A percentile compares a stretch with the other conserved stretches of the same genome.
Evolutionary conservation across 2,888 invertebrate genomes (phyloP).

Genomic region (Melanophora roralis): DNA sequence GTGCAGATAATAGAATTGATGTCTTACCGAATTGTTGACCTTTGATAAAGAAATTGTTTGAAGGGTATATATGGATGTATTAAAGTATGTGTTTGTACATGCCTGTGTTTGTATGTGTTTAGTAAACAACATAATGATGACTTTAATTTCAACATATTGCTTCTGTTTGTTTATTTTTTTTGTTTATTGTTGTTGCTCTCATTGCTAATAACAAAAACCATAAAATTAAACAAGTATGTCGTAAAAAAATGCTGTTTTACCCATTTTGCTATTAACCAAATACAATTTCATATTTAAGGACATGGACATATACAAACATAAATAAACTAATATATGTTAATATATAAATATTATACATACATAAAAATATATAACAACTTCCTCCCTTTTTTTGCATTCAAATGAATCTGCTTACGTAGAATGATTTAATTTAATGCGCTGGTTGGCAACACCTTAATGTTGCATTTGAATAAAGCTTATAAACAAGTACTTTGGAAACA

Average conservation of each 20-base stretch:
- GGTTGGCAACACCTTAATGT: neutral
- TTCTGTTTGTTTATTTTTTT: neutral
- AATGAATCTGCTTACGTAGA: neutral
- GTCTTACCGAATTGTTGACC: too few species aligned
- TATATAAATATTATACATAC: neutral
- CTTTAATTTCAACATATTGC: conserved; percentile 26
- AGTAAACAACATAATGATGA: conserved; percentile 1
- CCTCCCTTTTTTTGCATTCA: neutral
- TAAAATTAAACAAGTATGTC: conserved; percentile 38
- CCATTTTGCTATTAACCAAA: conserved; percentile 28
- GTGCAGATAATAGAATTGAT: too few species aligned
- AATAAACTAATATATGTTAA: neutral
- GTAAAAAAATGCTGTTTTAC: neutral
- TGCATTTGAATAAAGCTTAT: neutral
- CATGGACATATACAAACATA: neutral
- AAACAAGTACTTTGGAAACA: too few species aligned
- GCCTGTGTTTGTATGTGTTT: neutral
- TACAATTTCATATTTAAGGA: conserved; percentile 3
- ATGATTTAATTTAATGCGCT: neutral
- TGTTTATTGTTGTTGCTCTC: neutral
- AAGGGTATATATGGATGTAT: too few species aligned
- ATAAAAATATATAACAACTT: conserved; percentile 21
- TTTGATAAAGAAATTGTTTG: too few species aligned
- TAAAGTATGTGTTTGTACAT: neutral
- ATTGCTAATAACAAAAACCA: neutral